Conservation (phyloP, 2,888 invertebrate genomes). For the Agrotis puta region DNA sequence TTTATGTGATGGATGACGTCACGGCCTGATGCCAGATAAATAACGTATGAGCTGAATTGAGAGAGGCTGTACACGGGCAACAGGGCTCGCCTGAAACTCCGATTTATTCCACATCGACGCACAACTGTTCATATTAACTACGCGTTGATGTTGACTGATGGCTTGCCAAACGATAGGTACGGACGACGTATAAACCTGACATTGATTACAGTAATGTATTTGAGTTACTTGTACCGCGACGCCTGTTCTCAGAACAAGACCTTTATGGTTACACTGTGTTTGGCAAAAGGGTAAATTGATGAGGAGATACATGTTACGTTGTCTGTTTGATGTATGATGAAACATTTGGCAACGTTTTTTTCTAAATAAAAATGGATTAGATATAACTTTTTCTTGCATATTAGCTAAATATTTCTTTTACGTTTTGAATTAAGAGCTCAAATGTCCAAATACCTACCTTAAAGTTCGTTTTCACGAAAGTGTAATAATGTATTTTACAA, state of each 20-base stretch:
- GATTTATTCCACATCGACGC: slow-evolving; percentile 46
- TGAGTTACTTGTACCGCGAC: neutral
- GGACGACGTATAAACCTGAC: slow-evolving; percentile 17
- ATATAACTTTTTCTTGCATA: too few relatives aligned
- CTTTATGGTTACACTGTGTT: slow-evolving; percentile 1
- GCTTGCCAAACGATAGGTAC: neutral
- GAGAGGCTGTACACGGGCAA: slow-evolving; percentile 26
- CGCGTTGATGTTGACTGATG: slow-evolving; percentile 46
- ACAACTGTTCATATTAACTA: slow-evolving; percentile 36
- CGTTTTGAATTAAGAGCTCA: neutral
- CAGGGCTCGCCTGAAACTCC: slow-evolving; percentile 20
- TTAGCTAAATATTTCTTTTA: neutral
- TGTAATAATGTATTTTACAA: too few relatives aligned
- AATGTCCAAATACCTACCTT: too few relatives aligned
- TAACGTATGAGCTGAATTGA: slow-evolving; percentile 61
- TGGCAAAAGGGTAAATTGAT: slow-evolving; percentile 8
- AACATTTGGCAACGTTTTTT: too few relatives aligned
- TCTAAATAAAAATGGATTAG: neutral
- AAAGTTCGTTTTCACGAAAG: too few relatives aligned
- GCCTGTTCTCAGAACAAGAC: neutral
- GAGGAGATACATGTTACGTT: neutral
- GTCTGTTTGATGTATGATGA: too few relatives aligned
- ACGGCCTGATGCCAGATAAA: slow-evolving; percentile 54
- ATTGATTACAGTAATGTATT: slow-evolving; percentile 13
- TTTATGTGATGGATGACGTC: slow-evolving; percentile 61